phyloP scores from a whole-genome alignment of 1,140 invertebrate species.

The Papilio polytes region DNA sequence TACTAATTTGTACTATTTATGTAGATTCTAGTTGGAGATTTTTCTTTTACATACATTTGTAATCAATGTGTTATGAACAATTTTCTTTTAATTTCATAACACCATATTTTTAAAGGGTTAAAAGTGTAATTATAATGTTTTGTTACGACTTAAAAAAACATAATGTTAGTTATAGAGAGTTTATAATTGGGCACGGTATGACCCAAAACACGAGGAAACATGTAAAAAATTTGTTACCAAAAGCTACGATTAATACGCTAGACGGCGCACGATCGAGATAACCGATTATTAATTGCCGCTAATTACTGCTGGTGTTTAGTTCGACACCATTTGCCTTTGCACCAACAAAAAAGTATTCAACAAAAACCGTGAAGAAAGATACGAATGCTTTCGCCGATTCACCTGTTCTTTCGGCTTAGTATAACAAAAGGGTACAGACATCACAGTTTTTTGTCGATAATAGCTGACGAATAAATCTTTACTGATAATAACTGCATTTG shows the following conservation, averaged over 20 bases:
- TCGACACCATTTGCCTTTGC: constrained; percentile 75
- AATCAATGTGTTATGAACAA: background rate
- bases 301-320: constrained; percentile 83
- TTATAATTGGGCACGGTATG: constrained; percentile 4
- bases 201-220: constrained; percentile 7
- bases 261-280: constrained; percentile 76
- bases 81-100: background rate
- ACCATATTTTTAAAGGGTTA: background rate
- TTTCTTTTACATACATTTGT: background rate
- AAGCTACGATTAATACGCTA: constrained; percentile 72
- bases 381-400: constrained; percentile 67
- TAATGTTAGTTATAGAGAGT: background rate
- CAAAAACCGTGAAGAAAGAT: constrained; percentile 80
- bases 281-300: constrained; percentile 82
- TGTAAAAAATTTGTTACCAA: constrained; percentile 56
- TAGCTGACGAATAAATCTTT: constrained; percentile 75
- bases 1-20: too few species aligned
- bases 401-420: constrained; percentile 78
- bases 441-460: constrained; percentile 80
- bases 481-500: constrained; percentile 79
- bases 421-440: constrained; percentile 81
- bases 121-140: background rate
- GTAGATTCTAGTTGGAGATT: background rate
- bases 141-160: background rate
- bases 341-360: constrained; percentile 63